phyloP scores from a whole-genome alignment of 2,113 vertebrate genomes.

The Agapornis roseicollis region DNA sequence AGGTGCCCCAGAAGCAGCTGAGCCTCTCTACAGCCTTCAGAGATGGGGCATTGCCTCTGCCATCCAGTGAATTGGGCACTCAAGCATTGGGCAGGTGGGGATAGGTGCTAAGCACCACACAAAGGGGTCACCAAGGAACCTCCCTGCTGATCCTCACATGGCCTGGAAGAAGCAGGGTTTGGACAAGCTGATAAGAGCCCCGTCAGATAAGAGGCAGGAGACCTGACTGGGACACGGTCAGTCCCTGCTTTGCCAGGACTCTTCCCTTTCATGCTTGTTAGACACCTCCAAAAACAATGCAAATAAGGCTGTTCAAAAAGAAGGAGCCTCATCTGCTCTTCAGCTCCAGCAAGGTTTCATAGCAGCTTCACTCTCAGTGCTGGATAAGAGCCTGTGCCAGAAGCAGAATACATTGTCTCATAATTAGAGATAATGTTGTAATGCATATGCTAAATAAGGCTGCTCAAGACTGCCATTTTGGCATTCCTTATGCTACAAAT shows the following conservation, averaged over 20 bases:
- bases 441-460: neutral
- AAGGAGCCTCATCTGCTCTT: neutral
- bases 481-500: neutral
- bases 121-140: rapidly evolving
- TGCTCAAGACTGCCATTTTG: neutral
- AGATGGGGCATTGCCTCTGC: no score
- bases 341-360: neutral
- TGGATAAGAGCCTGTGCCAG: neutral
- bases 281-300: neutral
- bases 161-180: neutral
- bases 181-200: neutral
- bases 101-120: rapidly evolving
- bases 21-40: neutral
- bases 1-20: neutral
- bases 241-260: neutral
- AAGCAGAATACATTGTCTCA: rapidly evolving
- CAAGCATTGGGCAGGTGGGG: neutral
- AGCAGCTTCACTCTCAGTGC: neutral
- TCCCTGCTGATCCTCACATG: neutral
- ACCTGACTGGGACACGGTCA: neutral
- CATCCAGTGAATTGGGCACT: neutral
- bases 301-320: neutral
- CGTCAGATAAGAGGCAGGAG: rapidly evolving
- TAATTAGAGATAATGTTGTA: neutral
- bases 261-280: neutral